Evolutionary conservation across 2,888 invertebrate genomes (phyloP), one percentile per base, ranked within the genome.

Genomic region (Schizotus pectinicornis): DNA sequence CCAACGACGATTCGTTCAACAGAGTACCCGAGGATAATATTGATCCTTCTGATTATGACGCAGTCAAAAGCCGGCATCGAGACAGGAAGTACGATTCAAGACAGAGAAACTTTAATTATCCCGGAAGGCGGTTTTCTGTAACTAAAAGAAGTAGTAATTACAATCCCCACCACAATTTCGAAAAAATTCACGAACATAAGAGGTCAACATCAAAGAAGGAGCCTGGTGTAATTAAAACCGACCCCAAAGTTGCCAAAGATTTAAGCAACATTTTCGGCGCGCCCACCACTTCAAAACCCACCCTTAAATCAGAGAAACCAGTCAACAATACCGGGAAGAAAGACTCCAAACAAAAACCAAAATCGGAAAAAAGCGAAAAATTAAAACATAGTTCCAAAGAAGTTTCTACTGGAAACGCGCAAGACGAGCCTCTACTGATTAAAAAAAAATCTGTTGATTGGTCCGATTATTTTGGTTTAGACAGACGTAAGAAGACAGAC

Each of bases 391-490:
- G 70, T 7, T 80, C 78, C 7, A 81, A 80, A n/a, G 80, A 81
- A 52, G 75, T 68, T 43, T 66, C 68, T 42, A 62, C 77, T 8
- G 63, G 62, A n/a, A 73, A 75, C 5, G 56, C 63, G 0, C 81
- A 80, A 48, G 80, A 81, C 63, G 80, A 83, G 61, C 80, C 77
- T 1, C 60, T 79, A 7, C 74, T 77, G 52, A 71, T 91, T 6
- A 87, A 88, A 62, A 92, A 93, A 79, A 94, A 93, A 76, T 91
- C 91, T 0, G 86, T 94, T 58, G 88, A 93, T 71, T 94, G 93
- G 94, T 89, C 91, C 0, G 88, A 92, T 69, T 93, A 94, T 73
- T 93, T 94, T 72, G 94, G 94, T 0, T 85, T 92, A 60, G 92
- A 94, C 75, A 86, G 88, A 62, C 86, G 92, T 57, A 87, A 85